A percentile compares a stretch with the other conserved stretches of the same genome.
phyloP scores from a whole-genome alignment of 2,888 invertebrate genomes.

The Caenorhabditis zanzibari region DNA sequence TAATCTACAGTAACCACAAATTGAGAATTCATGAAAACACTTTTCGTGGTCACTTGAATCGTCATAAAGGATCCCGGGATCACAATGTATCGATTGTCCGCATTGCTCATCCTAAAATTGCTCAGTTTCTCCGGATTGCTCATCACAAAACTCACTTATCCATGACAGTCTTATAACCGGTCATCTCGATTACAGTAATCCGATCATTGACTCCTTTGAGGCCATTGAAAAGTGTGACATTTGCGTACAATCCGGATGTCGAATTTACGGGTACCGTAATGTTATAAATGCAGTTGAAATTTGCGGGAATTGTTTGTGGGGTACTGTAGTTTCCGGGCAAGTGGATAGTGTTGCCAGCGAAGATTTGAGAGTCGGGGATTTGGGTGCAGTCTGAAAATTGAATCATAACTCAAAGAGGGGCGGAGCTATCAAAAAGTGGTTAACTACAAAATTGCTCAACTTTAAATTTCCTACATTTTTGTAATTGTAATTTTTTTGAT shows the following conservation, averaged over 20 bases:
- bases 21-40: neutral
- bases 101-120: too few species aligned
- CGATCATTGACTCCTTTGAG: slow-evolving; percentile 2
- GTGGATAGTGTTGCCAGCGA: neutral
- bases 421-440: too few species aligned
- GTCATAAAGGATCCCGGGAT: neutral
- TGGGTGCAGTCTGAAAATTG: slow-evolving; percentile 2
- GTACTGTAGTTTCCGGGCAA: neutral
- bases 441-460: too few species aligned
- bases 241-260: neutral
- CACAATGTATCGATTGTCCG: neutral
- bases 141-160: neutral
- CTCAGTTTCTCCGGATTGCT: too few species aligned
- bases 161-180: neutral
- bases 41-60: neutral
- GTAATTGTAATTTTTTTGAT: too few species aligned
- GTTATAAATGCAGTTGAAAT: slow-evolving; percentile 5
- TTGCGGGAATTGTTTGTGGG: neutral
- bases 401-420: too few species aligned
- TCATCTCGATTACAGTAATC: slow-evolving; percentile 1
- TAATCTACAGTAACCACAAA: neutral
- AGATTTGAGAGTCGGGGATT: neutral
- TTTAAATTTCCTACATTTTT: too few species aligned
- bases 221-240: neutral
- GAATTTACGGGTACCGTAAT: slow-evolving; percentile 1